Evolutionary conservation across 2,113 vertebrate species (phyloP), one percentile per base, ranked within the genome.

Genomic region (Megaceryle maxima): DNA sequence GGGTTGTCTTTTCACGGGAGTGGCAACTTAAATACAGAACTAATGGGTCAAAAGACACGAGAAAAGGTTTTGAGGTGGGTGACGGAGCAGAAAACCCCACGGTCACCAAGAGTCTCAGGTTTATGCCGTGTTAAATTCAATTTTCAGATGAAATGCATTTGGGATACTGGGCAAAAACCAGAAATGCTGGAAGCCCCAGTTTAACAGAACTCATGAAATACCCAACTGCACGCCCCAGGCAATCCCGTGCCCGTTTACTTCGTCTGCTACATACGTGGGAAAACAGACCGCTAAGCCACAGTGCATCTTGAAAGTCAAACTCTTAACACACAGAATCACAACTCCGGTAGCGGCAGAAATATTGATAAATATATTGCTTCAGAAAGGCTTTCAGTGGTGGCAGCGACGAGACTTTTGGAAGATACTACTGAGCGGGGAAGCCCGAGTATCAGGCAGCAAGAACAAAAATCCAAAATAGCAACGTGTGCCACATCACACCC

Each of bases 181-280:
- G 33, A 33, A 24, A 12, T 3, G 41, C 37, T 66, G 39, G 25
- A 73, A 46, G 2, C 14, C 25, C 24, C 46, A 20, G 5, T 20
- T 28, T 21, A 53, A 39, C 24, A 26, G 8, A 44, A 9, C 18
- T 6, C 0, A 0, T 18, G 35, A 35, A 55, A 63, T 4, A 13
- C 8, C 31, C 5, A 17, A 31, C 80, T 18, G 9, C 13, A 14
- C 29, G 13, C 29, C 25, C 28, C 28, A 18, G 25, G 19, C 14
- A 11, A 43, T 37, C 33, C 12, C 14, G 21, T 11, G 41, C 46
- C 35, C 6, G 24, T 20, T 59, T 5, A 11, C 13, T n/a, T 14
- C 22, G 35, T 16, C 44, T 35, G 41, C 43, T 39, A 15, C 11
- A 0, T 4, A 5, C 0, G 13, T 3, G 19, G 64, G 33, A 37